phyloP scores from a whole-genome alignment of 2,888 invertebrate genomes.

The Chrysopilus asiliformis region DNA sequence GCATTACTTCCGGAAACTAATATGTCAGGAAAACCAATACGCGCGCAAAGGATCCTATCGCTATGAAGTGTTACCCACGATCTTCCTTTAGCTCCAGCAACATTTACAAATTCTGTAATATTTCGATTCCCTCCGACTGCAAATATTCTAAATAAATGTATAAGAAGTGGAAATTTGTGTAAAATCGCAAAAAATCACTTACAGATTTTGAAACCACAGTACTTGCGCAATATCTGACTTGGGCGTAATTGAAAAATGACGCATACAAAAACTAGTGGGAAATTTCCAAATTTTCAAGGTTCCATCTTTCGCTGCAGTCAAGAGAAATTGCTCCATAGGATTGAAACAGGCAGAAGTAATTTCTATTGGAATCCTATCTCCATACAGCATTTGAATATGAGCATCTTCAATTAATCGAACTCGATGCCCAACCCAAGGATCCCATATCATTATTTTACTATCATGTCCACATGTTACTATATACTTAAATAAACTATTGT shows the following conservation, averaged over 20 bases:
- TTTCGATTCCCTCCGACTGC: slow-evolving; percentile 67
- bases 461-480: slow-evolving; percentile 66
- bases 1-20: slow-evolving; percentile 64
- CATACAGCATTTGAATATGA: slow-evolving; percentile 52
- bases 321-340: slow-evolving; percentile 53
- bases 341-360: slow-evolving; percentile 69
- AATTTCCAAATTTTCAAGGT: slow-evolving; percentile 71
- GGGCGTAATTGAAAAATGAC: slow-evolving; percentile 49
- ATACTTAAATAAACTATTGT: slow-evolving; percentile 60
- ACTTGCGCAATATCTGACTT: slow-evolving; percentile 45
- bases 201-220: slow-evolving; percentile 47
- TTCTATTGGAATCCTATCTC: slow-evolving; percentile 52
- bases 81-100: slow-evolving; percentile 44
- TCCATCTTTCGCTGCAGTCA: slow-evolving; percentile 70
- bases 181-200: slow-evolving; percentile 3
- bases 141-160: slow-evolving; percentile 43
- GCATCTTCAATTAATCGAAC: slow-evolving; percentile 54
- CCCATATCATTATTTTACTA: slow-evolving; percentile 72
- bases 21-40: slow-evolving; percentile 49
- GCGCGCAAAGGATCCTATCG: slow-evolving; percentile 61
- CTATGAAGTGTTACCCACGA: slow-evolving; percentile 58
- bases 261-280: slow-evolving; percentile 59
- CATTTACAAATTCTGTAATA: slow-evolving; percentile 53
- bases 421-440: slow-evolving; percentile 54
- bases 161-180: background rate